Evolutionary conservation across 2,113 vertebrate species (phyloP).

Genomic region (Bubo blakistoni): DNA sequence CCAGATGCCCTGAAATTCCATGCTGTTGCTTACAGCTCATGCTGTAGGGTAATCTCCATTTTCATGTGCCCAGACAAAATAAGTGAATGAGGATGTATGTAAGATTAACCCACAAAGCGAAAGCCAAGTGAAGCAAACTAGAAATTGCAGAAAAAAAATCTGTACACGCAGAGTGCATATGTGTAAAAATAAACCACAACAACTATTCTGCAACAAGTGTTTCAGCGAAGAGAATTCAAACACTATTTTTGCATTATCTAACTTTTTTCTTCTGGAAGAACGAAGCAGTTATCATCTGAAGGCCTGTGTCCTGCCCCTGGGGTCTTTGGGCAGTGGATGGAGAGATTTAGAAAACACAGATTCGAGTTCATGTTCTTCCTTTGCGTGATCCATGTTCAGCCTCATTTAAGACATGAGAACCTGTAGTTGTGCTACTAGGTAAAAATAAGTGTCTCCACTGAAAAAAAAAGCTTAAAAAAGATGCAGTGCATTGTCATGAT

Average conservation of each 20-base stretch:
- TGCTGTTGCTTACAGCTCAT: neutral
- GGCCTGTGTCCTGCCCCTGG: neutral
- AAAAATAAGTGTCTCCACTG: neutral
- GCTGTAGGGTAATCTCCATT: constrained; percentile 4
- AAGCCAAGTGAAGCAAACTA: neutral
- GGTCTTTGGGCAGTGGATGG: neutral
- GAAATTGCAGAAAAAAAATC: neutral
- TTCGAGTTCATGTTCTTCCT: neutral
- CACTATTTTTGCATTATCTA: neutral
- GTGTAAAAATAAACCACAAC: neutral
- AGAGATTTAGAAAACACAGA: neutral
- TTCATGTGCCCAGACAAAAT: neutral
- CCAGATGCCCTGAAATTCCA: constrained; percentile 44
- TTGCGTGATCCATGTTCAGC: neutral
- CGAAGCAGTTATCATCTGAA: neutral
- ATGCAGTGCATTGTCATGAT: accelerated
- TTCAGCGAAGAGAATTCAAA: neutral
- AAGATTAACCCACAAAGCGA: neutral
- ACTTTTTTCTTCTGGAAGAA: neutral
- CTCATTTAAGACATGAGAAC: neutral
- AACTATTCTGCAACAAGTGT: neutral
- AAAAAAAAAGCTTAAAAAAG: neutral
- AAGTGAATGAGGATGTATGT: neutral
- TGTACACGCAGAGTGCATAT: accelerated
- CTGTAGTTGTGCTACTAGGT: neutral